Evolutionary conservation across 2,797 vertebrate genomes (phyloP).

Genomic region (Gobionotothen gibberifrons): DNA sequence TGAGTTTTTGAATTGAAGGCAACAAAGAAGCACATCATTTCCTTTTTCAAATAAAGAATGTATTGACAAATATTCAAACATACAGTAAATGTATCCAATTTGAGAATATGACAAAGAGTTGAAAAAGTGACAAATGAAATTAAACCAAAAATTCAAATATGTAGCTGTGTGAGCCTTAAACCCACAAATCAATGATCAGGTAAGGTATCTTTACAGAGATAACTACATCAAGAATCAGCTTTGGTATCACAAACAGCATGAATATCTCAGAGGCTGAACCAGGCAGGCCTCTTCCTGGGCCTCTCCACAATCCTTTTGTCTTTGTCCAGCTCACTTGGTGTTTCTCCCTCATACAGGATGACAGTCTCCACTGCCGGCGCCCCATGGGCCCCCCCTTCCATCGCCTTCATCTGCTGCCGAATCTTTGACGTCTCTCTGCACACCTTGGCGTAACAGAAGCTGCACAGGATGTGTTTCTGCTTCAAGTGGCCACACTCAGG

Average conservation of each 20-base stretch:
- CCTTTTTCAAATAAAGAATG: conserved; percentile 24
- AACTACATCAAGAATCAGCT: not conserved
- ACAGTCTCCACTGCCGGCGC: conserved; percentile 87
- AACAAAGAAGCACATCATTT: not conserved
- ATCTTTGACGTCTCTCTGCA: conserved; percentile 87
- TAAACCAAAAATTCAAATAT: not conserved
- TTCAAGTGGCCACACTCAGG: conserved; percentile 94
- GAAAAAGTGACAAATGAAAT: conserved; percentile 10
- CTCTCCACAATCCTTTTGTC: conserved; percentile 92
- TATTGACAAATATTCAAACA: conserved; percentile 48
- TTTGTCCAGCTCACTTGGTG: conserved; percentile 80
- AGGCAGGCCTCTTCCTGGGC: conserved; percentile 89
- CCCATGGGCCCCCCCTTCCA: conserved; percentile 90
- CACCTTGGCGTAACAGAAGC: conserved; percentile 92
- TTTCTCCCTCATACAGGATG: conserved; percentile 91
- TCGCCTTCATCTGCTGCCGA: conserved; percentile 84
- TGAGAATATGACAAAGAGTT: not conserved
- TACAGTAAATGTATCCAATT: not conserved
- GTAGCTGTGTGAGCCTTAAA: not conserved
- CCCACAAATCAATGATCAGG: not conserved
- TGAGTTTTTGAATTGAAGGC: not conserved
- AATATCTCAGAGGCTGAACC: conserved; percentile 83
- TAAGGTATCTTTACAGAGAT: conserved; percentile 2
- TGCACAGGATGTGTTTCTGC: conserved; percentile 92
- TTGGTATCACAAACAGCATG: not conserved